phyloP scores from a whole-genome alignment of 2,888 invertebrate genomes.

The Ethmia dodecea region DNA sequence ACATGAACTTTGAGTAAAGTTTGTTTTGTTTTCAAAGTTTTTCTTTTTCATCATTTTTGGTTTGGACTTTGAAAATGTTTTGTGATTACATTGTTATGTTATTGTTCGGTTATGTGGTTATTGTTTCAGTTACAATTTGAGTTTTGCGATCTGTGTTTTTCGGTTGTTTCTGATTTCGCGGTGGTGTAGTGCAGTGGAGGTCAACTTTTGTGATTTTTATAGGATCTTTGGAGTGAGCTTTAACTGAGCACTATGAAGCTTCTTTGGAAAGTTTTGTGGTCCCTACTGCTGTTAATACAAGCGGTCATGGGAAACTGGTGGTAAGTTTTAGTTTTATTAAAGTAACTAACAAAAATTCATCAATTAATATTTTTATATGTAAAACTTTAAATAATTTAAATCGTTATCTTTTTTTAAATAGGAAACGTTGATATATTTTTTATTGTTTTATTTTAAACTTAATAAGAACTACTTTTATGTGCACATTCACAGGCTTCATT shows the following conservation, averaged over 20 bases:
- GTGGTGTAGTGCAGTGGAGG: conserved; percentile 14
- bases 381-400: too few species aligned
- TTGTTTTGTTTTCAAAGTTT: conserved; percentile 41
- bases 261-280: conserved; percentile 60
- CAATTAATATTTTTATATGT: too few species aligned
- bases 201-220: conserved; percentile 21
- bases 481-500: too few species aligned
- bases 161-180: conserved; percentile 24
- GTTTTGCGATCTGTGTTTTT: conserved; percentile 18
- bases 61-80: conserved; percentile 32
- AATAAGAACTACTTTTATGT: too few species aligned
- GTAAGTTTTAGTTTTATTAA: conserved; percentile 49
- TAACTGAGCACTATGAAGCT: conserved; percentile 56
- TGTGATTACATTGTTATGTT: conserved; percentile 53
- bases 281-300: conserved; percentile 49
- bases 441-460: too few species aligned
- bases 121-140: conserved; percentile 41
- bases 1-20: conserved; percentile 45
- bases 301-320: conserved; percentile 65
- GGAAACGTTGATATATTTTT: too few species aligned
- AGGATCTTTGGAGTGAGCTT: conserved; percentile 42
- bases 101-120: conserved; percentile 47
- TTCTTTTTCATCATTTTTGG: conserved; percentile 33
- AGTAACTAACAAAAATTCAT: too few species aligned
- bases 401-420: too few species aligned